Evolutionary conservation across 2,888 invertebrate species (phyloP).

Genomic region (Cephus nigrinus): DNA sequence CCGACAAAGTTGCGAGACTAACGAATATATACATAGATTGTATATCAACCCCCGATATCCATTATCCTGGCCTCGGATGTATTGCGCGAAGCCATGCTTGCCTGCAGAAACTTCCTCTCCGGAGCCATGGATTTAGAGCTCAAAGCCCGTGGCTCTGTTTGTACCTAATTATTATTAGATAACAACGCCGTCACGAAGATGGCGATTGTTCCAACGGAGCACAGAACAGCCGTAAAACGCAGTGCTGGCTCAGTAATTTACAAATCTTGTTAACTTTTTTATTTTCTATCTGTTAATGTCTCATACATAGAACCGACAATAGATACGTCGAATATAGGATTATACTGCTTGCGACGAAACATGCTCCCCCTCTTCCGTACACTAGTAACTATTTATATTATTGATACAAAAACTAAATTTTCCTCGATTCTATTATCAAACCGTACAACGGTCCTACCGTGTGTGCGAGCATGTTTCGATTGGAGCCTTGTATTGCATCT

Average conservation of each 20-base stretch:
- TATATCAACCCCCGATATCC: constrained; percentile 40
- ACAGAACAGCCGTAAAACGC: constrained; percentile 18
- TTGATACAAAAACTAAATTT: not conserved
- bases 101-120: constrained; percentile 33
- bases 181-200: constrained; percentile 5
- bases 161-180: constrained; percentile 1
- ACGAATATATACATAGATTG: constrained; percentile 32
- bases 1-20: constrained; percentile 37
- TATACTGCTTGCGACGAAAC: not conserved
- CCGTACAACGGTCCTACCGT: not conserved
- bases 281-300: not conserved
- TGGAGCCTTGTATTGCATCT: not conserved
- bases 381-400: not conserved
- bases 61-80: constrained; percentile 59
- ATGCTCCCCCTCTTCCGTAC: constrained; percentile 19
- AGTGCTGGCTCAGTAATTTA: constrained; percentile 16
- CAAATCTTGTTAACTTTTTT: not conserved
- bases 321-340: not conserved
- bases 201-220: constrained; percentile 21
- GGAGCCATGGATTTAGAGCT: constrained; percentile 36
- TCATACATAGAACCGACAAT: not conserved
- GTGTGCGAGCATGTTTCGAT: not conserved
- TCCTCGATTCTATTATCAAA: not conserved
- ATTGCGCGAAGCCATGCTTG: constrained; percentile 62
- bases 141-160: constrained; percentile 44